These are phyloP conservation scores for Drosophila lowei DNA, from an alignment of 1,140 invertebrate genomes.

Conservation along the genomic window DNA sequence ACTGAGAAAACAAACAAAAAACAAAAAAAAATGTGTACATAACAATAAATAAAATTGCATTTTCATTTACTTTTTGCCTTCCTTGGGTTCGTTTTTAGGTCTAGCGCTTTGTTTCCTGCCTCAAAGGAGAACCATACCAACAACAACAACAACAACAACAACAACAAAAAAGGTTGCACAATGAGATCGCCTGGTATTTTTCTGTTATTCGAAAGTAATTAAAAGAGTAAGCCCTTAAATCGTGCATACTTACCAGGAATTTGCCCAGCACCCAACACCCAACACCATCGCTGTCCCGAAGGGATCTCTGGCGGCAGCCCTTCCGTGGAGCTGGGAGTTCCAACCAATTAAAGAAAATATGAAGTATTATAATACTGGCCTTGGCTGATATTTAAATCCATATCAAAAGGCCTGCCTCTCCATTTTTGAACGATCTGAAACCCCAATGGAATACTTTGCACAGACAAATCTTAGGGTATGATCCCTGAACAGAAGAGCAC, in stretches of 20 bases:
- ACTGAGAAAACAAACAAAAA: conserved; percentile 24
- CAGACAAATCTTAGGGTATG: no score
- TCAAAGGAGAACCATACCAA: conserved; percentile 16
- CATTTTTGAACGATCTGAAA: no score
- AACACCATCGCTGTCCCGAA: not conserved
- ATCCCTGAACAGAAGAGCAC: no score
- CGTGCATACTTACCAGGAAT: not conserved
- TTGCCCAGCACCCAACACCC: not conserved
- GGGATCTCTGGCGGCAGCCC: not conserved
- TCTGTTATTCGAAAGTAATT: conserved; percentile 79
- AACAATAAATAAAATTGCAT: conserved; percentile 83
- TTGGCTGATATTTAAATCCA: no score
- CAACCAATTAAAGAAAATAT: no score
- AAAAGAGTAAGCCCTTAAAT: conserved; percentile 58
- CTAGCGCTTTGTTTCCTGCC: conserved; percentile 37
- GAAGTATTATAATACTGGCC: no score
- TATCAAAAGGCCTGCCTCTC: no score
- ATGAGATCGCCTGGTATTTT: conserved; percentile 48
- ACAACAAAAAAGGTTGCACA: conserved; percentile 34
- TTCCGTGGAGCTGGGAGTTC: no score
- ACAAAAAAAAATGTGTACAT: conserved; percentile 63
- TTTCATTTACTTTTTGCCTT: conserved; percentile 58
- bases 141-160: conserved; percentile 10
- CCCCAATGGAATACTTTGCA: no score
- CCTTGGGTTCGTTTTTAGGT: conserved; percentile 32